phyloP scores from a whole-genome alignment of 2,113 vertebrate species.

The Nannospalax galili region DNA sequence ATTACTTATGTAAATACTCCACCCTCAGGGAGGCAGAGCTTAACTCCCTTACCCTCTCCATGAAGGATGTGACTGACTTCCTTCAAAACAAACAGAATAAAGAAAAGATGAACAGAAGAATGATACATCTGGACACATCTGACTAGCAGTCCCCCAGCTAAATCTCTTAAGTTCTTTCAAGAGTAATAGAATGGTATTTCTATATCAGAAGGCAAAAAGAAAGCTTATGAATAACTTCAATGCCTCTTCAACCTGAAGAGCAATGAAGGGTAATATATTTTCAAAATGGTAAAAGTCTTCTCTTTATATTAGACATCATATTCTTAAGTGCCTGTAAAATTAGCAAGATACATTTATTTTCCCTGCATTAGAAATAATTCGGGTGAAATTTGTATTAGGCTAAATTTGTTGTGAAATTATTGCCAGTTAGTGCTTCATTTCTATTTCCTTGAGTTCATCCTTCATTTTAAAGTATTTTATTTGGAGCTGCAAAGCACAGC shows the following conservation, averaged over 20 bases:
- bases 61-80: background rate
- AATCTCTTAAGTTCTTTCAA: background rate
- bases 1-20: background rate
- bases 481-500: background rate
- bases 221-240: background rate
- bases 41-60: background rate
- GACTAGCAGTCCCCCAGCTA: background rate
- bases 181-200: background rate
- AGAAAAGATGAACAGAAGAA: background rate
- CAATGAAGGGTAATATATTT: background rate
- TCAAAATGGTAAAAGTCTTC: constrained; percentile 25
- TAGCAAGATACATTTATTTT: constrained; percentile 13
- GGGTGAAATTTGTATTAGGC: constrained; percentile 31
- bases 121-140: background rate
- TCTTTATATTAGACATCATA: background rate
- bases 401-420: constrained; percentile 45
- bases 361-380: constrained; percentile 15
- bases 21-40: background rate
- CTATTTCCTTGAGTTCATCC: background rate
- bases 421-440: background rate
- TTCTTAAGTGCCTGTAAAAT: constrained; percentile 28
- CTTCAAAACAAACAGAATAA: background rate
- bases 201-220: background rate
- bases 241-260: constrained; percentile 9
- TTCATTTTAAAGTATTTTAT: constrained; percentile 12